phyloP scores from a whole-genome alignment of 2,888 invertebrate genomes.

The Melanostoma mellinum region DNA sequence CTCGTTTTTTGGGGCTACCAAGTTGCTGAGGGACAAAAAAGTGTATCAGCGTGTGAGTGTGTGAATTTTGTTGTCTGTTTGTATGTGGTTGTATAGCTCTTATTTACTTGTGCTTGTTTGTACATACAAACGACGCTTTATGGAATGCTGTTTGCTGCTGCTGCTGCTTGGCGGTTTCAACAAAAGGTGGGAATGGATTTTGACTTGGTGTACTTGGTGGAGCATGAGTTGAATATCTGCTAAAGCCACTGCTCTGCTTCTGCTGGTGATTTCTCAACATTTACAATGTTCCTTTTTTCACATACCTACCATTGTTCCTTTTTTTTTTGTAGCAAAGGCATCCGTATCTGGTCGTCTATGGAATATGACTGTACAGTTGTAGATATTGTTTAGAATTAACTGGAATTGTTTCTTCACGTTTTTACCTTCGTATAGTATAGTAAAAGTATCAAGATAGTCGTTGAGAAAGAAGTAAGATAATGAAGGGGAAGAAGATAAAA shows the following conservation, averaged over 20 bases:
- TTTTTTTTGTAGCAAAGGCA: background rate
- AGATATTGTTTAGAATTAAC: background rate
- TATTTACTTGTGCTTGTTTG: conserved; percentile 32
- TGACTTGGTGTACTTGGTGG: background rate
- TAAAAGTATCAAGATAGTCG: background rate
- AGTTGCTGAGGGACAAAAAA: conserved; percentile 1
- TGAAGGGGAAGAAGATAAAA: conserved; percentile 21
- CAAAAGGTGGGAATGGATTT: conserved; percentile 36
- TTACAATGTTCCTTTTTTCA: background rate
- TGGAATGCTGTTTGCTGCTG: conserved; percentile 61
- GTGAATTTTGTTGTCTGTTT: background rate
- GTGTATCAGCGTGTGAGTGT: background rate
- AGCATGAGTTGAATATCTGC: conserved; percentile 23
- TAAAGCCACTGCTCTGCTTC: background rate
- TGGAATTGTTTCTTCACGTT: conserved; percentile 4
- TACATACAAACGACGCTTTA: conserved; percentile 64
- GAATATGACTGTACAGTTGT: background rate
- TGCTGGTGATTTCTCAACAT: conserved; percentile 23
- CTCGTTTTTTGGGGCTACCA: background rate
- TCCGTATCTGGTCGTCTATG: background rate
- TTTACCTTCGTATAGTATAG: background rate
- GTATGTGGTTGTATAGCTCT: background rate
- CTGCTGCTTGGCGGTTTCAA: conserved; percentile 41
- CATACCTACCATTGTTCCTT: background rate
- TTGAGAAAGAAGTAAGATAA: conserved; percentile 1